Percentiles rank a stretch among this genome's conserved stretches.
These are phyloP conservation scores for Crematogaster levior DNA, from an alignment of 2,888 invertebrate species.

Conservation along the genomic window DNA sequence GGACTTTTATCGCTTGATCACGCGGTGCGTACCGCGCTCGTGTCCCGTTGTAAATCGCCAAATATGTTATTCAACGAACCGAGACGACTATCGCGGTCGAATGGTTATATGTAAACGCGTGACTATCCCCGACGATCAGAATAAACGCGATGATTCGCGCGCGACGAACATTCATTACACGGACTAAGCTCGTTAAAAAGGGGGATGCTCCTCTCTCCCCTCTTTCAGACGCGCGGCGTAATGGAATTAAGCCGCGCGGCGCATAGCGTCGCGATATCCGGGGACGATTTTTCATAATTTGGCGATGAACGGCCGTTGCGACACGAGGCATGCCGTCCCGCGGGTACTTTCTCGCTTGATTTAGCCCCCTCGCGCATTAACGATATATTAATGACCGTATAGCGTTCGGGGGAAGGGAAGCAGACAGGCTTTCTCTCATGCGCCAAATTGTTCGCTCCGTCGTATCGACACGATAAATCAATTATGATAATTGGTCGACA, in stretches of 20 bases:
- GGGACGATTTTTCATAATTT: slow-evolving; percentile 53
- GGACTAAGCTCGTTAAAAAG: slow-evolving; percentile 13
- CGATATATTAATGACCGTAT: slow-evolving; percentile 64
- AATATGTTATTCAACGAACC: slow-evolving; percentile 46
- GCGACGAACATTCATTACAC: slow-evolving; percentile 18
- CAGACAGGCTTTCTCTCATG: neutral
- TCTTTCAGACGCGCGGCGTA: slow-evolving; percentile 29
- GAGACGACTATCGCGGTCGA: slow-evolving; percentile 31
- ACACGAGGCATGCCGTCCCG: slow-evolving; percentile 48
- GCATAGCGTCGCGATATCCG: slow-evolving; percentile 36
- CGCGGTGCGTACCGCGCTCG: neutral
- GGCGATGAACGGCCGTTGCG: slow-evolving; percentile 37
- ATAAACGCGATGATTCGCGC: slow-evolving; percentile 33
- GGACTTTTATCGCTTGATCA: slow-evolving; percentile 14
- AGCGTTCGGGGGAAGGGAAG: neutral
- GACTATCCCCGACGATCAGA: neutral
- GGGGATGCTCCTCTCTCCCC: too few species aligned
- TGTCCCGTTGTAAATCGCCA: slow-evolving; percentile 25
- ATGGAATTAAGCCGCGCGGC: slow-evolving; percentile 31
- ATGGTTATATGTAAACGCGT: neutral
- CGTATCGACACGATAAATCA: slow-evolving; percentile 65
- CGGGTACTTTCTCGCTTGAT: slow-evolving; percentile 58
- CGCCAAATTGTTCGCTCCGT: slow-evolving; percentile 43
- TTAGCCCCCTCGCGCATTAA: slow-evolving; percentile 65
- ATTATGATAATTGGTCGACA: slow-evolving; percentile 71